A percentile compares a stretch with the other conserved stretches of the same genome.
Conservation (phyloP, 1,140 invertebrate genomes). For the Drosophila seguyi region DNA sequence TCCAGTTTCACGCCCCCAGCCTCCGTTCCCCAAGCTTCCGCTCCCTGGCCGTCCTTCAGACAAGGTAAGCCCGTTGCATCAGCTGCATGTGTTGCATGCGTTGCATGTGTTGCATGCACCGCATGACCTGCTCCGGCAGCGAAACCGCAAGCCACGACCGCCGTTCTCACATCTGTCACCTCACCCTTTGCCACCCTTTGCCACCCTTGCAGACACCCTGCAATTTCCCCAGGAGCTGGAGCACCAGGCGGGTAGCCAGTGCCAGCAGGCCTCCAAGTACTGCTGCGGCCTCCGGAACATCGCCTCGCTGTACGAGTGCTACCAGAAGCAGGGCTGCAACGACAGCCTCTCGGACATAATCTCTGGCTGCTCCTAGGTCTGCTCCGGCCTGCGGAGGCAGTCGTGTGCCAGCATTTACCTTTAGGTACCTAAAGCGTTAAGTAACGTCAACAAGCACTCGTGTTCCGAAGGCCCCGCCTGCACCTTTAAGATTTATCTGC, state of each 20-base stretch:
- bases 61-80: conserved; percentile 35
- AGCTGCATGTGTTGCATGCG: not conserved
- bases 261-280: conserved; percentile 44
- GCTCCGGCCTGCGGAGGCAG: not conserved
- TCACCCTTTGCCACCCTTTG: conserved; percentile 1
- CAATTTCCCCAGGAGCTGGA: conserved; percentile 45
- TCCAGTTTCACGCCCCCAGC: conserved; percentile 4
- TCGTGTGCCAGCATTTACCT: conserved; percentile 28
- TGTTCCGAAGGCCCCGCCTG: conserved; percentile 9
- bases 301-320: conserved; percentile 57
- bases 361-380: conserved; percentile 55
- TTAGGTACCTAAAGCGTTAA: conserved; percentile 29
- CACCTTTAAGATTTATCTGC: conserved; percentile 1
- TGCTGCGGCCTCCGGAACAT: conserved; percentile 48
- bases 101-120: not conserved
- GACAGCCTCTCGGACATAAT: conserved; percentile 52
- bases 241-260: conserved; percentile 33
- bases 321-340: conserved; percentile 43
- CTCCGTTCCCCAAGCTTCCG: not conserved
- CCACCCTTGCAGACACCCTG: conserved; percentile 39
- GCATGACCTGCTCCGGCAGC: conserved; percentile 4
- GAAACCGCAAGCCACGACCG: conserved; percentile 8
- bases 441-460: conserved; percentile 14
- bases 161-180: conserved; percentile 1
- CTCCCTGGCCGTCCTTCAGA: conserved; percentile 22